Conservation (phyloP, 2,797 vertebrate genomes). For the Gorsachius magnificus region DNA sequence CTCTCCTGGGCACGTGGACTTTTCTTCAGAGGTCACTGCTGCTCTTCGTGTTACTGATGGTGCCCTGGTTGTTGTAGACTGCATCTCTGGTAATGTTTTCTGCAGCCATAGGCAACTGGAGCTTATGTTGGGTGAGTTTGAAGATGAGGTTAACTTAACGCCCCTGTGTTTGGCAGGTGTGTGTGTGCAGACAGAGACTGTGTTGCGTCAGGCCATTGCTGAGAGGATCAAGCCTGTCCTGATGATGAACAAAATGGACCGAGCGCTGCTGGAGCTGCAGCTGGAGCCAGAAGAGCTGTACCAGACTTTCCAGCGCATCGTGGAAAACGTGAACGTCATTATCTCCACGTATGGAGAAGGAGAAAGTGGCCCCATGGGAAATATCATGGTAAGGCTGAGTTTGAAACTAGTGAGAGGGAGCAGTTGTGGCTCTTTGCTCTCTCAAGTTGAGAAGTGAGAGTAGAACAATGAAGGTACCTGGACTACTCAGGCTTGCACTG, state of each 20-base stretch:
- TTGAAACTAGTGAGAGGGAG: background rate
- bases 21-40: slow-evolving; percentile 97
- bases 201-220: slow-evolving; percentile 92
- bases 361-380: slow-evolving; percentile 91
- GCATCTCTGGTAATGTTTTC: slow-evolving; percentile 88
- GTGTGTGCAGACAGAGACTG: slow-evolving; percentile 94
- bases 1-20: slow-evolving; percentile 94
- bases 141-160: fast-evolving
- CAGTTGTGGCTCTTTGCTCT: fast-evolving
- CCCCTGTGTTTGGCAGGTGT: slow-evolving; percentile 76
- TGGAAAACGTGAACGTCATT: slow-evolving; percentile 95
- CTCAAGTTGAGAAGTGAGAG: background rate
- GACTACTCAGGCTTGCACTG: fast-evolving
- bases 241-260: slow-evolving; percentile 99
- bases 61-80: slow-evolving; percentile 94
- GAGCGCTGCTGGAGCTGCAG: slow-evolving; percentile 93
- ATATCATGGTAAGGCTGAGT: slow-evolving; percentile 82
- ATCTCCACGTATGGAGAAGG: slow-evolving; percentile 93
- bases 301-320: slow-evolving; percentile 94
- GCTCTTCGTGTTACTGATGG: slow-evolving; percentile 95
- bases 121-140: fast-evolving
- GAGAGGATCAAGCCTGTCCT: slow-evolving; percentile 95
- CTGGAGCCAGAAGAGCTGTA: slow-evolving; percentile 90
- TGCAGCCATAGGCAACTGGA: background rate
- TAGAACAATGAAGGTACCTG: fast-evolving